Percentiles rank a stretch among this genome's conserved stretches.
Evolutionary conservation across 2,797 vertebrate species (phyloP).

Genomic region (Fringilla coelebs): DNA sequence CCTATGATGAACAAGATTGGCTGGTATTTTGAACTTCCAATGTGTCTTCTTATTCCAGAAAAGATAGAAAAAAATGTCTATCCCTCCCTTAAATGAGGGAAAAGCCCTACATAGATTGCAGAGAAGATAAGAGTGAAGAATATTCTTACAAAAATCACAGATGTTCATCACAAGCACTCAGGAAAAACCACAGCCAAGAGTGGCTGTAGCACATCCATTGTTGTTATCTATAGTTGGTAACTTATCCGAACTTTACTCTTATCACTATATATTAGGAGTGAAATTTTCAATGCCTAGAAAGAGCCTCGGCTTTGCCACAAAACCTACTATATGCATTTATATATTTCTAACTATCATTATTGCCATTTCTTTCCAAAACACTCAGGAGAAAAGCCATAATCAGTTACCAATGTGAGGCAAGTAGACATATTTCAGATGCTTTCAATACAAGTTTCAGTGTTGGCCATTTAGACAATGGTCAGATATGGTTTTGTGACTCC

Average conservation of each 20-base stretch:
- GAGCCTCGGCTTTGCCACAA: not conserved
- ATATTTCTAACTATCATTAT: not conserved
- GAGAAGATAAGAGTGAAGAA: not conserved
- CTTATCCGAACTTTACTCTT: not conserved
- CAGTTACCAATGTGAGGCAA: not conserved
- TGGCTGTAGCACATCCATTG: not conserved
- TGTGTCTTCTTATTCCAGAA: not conserved
- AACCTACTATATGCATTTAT: not conserved
- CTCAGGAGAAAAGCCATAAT: not conserved
- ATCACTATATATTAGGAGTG: not conserved
- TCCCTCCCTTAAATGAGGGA: not conserved
- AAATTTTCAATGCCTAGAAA: not conserved
- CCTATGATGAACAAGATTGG: not conserved
- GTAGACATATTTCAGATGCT: not conserved
- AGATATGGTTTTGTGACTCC: not conserved
- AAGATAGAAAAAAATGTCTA: not conserved
- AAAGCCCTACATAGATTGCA: not conserved
- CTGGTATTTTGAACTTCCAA: not conserved
- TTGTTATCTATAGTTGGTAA: not conserved
- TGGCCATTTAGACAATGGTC: not conserved
- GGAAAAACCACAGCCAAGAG: not conserved
- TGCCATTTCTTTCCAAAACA: not conserved
- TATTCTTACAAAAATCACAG: not conserved
- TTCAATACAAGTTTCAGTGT: not conserved
- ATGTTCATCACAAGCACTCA: not conserved